Conservation (phyloP, 1,140 invertebrate genomes). For the Gryllus bimaculatus region DNA sequence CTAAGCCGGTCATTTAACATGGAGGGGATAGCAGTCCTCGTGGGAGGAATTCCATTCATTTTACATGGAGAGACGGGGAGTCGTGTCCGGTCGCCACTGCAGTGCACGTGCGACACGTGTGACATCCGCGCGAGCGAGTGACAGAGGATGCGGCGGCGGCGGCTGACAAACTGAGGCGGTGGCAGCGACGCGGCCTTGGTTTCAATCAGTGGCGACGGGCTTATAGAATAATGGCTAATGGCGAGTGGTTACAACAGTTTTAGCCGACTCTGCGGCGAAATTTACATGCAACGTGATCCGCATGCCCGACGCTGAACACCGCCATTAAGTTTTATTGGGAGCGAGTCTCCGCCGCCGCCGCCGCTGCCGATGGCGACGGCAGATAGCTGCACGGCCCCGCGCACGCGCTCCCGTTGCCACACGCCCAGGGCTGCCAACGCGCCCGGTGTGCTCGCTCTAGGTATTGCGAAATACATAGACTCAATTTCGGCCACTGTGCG, state of each 20-base stretch:
- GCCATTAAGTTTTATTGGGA: not conserved
- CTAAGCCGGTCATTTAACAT: too few relatives aligned
- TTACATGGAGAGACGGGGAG: too few relatives aligned
- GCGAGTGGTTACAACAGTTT: not conserved
- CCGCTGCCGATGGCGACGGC: not conserved
- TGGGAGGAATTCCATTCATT: too few relatives aligned
- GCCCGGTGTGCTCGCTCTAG: not conserved
- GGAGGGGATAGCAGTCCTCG: too few relatives aligned
- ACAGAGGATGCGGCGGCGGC: too few relatives aligned
- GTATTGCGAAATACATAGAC: too few relatives aligned
- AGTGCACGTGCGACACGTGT: too few relatives aligned
- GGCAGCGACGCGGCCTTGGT: not conserved
- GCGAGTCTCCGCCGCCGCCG: not conserved
- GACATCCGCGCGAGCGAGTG: too few relatives aligned
- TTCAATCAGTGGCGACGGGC: not conserved
- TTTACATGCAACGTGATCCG: constrained; percentile 1
- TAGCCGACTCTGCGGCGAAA: not conserved
- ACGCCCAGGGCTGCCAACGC: not conserved
- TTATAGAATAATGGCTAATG: constrained; percentile 5
- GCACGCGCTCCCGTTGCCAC: not conserved
- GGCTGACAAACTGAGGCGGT: not conserved
- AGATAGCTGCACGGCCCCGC: too few relatives aligned
- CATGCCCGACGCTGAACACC: not conserved
- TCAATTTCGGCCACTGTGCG: too few relatives aligned
- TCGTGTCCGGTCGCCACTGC: too few relatives aligned